These are phyloP conservation scores for Hypsopygia costalis DNA, from an alignment of 2,888 invertebrate species.

Conservation along the genomic window DNA sequence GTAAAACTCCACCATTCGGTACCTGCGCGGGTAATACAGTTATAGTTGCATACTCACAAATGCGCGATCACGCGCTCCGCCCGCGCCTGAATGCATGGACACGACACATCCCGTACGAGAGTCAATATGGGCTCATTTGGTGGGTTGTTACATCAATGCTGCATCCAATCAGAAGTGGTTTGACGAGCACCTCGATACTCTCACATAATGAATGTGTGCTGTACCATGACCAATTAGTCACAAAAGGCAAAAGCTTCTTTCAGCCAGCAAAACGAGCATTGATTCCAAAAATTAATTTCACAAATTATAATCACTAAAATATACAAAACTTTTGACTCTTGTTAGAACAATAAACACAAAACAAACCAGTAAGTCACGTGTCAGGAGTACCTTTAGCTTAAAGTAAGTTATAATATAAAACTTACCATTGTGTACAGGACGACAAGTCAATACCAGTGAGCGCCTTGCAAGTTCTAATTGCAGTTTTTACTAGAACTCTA, in stretches of 20 bases:
- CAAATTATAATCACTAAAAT: neutral
- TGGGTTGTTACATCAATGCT: conserved; percentile 49
- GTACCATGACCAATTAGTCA: conserved; percentile 49
- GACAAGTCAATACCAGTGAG: conserved; percentile 96
- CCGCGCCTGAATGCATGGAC: conserved; percentile 47
- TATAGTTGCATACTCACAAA: conserved; percentile 72
- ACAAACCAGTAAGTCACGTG: conserved; percentile 36
- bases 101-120: conserved; percentile 57
- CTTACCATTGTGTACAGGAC: conserved; percentile 96
- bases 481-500: conserved; percentile 94
- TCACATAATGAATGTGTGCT: conserved; percentile 61
- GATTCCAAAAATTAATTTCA: neutral
- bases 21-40: conserved; percentile 88
- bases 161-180: conserved; percentile 47
- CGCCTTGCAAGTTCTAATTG: conserved; percentile 94
- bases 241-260: conserved; percentile 41
- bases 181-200: conserved; percentile 55
- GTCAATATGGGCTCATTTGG: conserved; percentile 39
- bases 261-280: conserved; percentile 12
- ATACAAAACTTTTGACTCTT: conserved; percentile 34
- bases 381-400: conserved; percentile 15
- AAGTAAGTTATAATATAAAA: too few relatives aligned
- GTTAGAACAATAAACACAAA: conserved; percentile 28
- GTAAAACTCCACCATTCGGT: conserved; percentile 99
- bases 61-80: conserved; percentile 36